Base-by-base conservation (phyloP, 2,888 invertebrate species). In the Acrobasis repandana region DNA sequence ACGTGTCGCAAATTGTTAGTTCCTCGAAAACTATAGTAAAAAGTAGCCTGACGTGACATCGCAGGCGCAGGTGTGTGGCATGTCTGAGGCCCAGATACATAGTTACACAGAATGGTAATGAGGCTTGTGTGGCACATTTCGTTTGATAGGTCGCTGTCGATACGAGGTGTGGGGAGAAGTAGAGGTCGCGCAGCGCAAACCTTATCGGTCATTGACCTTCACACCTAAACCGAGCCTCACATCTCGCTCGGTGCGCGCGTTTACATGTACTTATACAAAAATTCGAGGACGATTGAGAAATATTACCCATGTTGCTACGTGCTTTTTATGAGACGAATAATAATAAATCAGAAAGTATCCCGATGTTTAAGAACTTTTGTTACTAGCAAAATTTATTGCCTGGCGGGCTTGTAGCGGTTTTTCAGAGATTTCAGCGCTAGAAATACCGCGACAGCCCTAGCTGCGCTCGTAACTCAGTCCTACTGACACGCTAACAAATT, bases 171-270 rank as follows among this genome's bases (percentile, higher is more conserved):
- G 79, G 81, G 79, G 76, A 76, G 76, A 65, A 77, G 71, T 73
- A 76, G 85, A 82, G 85, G 80, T 85, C 79, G 85, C 76, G 79
- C 80, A 80, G 80, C 84, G 80, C 82, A 76, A 85, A 83, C 84
- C 88, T 91, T 91, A 91, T 91, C 91, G 89, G 90, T 87, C 90
- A 89, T 85, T 84, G 87, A 90, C 89, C 91, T 90, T 89, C 85
- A 82, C 88, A 90, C 90, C 90, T 91, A 88, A 86, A 87, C 82
- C 70, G 90, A 87, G 90, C 90, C 90, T 84, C 90, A 81, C 85
- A 89, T 88, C 89, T 85, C 86, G 80, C 75, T 76, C 76, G 74
- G 70, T 68, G 78, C 73, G 77, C 80, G 73, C 81, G 76, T 73
- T 77, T 76, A 76, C 75, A 76, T 78, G 71, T 74, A 63, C 60